These are phyloP conservation scores for Ceyx cyanopectus DNA, from an alignment of 2,113 vertebrate genomes.

Conservation along the genomic window DNA sequence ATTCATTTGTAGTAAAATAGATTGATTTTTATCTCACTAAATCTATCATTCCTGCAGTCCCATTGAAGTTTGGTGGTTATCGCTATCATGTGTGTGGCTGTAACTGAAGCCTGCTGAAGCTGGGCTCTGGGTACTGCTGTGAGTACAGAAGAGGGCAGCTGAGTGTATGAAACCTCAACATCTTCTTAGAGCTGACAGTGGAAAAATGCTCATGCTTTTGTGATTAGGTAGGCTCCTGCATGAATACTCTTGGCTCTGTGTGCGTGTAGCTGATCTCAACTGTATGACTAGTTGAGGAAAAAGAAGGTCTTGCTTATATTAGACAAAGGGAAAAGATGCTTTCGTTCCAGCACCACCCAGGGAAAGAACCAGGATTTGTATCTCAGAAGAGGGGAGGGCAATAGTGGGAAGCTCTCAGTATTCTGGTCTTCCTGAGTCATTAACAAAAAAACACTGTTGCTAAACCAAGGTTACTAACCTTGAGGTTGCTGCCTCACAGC, in stretches of 20 bases:
- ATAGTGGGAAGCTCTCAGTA: not conserved
- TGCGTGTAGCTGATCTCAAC: not conserved
- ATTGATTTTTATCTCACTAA: not conserved
- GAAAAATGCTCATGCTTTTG: not conserved
- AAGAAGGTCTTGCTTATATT: not conserved
- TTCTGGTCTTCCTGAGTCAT: not conserved
- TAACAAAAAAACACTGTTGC: not conserved
- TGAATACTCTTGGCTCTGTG: not conserved
- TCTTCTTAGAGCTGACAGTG: not conserved
- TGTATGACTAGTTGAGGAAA: not conserved
- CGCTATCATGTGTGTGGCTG: not conserved
- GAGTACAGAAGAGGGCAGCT: not conserved
- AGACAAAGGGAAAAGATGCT: not conserved
- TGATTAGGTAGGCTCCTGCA: not conserved
- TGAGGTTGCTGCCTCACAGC: not conserved
- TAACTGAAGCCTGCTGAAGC: not conserved
- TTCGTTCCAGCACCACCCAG: not conserved
- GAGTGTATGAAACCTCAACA: fast-evolving
- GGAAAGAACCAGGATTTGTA: not conserved
- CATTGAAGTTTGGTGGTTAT: not conserved
- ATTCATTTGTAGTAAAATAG: not conserved
- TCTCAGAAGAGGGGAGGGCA: not conserved
- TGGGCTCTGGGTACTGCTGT: not conserved
- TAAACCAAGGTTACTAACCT: not conserved
- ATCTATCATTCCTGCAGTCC: not conserved